Base-by-base conservation (phyloP, 2,113 vertebrate genomes). In the Colinus virginianus region DNA sequence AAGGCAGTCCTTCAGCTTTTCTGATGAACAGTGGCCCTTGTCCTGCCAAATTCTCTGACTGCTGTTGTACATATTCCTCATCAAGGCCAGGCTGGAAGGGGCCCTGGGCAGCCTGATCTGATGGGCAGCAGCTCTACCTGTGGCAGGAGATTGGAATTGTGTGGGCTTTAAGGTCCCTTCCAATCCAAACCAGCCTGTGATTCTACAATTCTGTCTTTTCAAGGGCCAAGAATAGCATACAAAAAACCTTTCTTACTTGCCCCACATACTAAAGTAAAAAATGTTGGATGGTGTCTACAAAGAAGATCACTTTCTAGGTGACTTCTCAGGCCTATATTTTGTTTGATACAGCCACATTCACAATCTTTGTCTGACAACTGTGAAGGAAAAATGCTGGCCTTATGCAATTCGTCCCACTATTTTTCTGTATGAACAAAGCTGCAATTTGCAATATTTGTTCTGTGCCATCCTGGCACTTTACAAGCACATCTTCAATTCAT, bases 401-500 rank as follows among this genome's bases (percentile, higher is more conserved):
- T 78, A 78, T 64, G 28, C 43, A 78, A 81, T 62, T 96, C 76
- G 19, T 89, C 86, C 68, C 43, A 45, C 34, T 61, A n/a, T 12
- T 72, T 78, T 85, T 90, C 72, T 77, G 15, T 63, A 26, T 48
- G 94, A 93, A 81, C 3, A 61, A 83, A 55, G 30, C 62, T 49
- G 32, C 59, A 80, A 67, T 85, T 95, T 49, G 89, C 49, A 78
- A 51, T 46, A 70, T 69, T 77, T 88, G 36, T 59, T 96, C 55
- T 79, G 46, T 15, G 3, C 2, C n/a, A 46, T 87, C 66, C 63
- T 8, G 11, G 45, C 64, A 63, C 28, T 96, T 95, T 90, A 55
- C 43, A 94, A 34, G 36, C 21, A 36, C 17, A 90, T 94, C 28
- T 95, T 96, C 90, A 89, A 87, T 90, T 90, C 46, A 64, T 74